Conservation (phyloP, 2,888 invertebrate genomes). For the Callyntrura guangdongensis region DNA sequence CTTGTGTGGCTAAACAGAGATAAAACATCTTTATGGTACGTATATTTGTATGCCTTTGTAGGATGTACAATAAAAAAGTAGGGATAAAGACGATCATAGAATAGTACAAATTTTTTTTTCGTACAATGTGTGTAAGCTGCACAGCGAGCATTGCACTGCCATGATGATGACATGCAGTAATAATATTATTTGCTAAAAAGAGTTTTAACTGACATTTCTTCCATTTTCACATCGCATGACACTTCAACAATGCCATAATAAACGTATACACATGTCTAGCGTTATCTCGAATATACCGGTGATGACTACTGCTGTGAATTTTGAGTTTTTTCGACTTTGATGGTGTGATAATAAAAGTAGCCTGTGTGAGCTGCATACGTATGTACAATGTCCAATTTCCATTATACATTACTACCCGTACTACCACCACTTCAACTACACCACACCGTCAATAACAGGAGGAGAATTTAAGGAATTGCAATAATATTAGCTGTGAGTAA, state of each 20-base stretch:
- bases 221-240: constrained; percentile 61
- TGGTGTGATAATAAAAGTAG: constrained; percentile 76
- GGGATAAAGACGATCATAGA: neutral
- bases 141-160: neutral
- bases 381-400: constrained; percentile 29
- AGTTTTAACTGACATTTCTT: constrained; percentile 59
- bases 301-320: constrained; percentile 76
- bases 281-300: constrained; percentile 59
- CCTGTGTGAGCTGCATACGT: constrained; percentile 26
- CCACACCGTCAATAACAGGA: neutral
- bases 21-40: too few relatives aligned
- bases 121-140: constrained; percentile 2
- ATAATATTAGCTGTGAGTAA: too few relatives aligned
- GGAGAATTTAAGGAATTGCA: neutral
- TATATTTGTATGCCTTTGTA: too few relatives aligned
- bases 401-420: neutral
- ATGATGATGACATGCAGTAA: constrained; percentile 56
- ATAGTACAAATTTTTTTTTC: constrained; percentile 29
- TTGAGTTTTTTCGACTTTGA: constrained; percentile 69
- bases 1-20: too few relatives aligned
- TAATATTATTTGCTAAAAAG: constrained; percentile 60
- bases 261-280: constrained; percentile 59
- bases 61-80: neutral
- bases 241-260: constrained; percentile 63
- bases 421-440: neutral